Evolutionary conservation across 2,888 invertebrate species (phyloP).

Genomic region (Ichneumon xanthorius): DNA sequence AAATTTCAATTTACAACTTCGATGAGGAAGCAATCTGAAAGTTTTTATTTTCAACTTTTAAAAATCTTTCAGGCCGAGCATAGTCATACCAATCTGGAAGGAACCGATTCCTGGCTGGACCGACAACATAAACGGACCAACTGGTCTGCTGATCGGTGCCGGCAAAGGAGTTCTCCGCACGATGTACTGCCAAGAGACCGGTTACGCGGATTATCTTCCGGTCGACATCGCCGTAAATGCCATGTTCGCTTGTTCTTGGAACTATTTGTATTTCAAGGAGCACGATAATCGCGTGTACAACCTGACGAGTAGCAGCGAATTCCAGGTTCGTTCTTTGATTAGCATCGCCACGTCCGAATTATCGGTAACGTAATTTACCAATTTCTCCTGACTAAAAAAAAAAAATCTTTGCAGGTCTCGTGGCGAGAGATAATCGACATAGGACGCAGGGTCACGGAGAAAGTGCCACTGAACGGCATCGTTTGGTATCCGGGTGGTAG

Average conservation of each 20-base stretch:
- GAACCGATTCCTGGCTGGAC: conserved; percentile 96
- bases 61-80: conserved; percentile 78
- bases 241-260: conserved; percentile 89
- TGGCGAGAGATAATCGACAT: conserved; percentile 96
- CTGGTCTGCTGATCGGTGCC: conserved; percentile 92
- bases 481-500: conserved; percentile 95
- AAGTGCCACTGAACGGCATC: conserved; percentile 94
- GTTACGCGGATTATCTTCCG: conserved; percentile 92
- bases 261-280: conserved; percentile 87
- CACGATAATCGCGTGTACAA: conserved; percentile 88
- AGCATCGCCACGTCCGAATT: neutral
- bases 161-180: conserved; percentile 96
- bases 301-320: conserved; percentile 92
- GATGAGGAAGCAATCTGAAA: too few relatives aligned
- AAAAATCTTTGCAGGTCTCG: conserved; percentile 85
- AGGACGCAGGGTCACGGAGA: conserved; percentile 91
- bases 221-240: conserved; percentile 94
- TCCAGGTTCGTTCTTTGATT: conserved; percentile 86
- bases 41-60: neutral
- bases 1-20: too few relatives aligned
- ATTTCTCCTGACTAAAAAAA: neutral
- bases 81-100: conserved; percentile 94
- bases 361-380: neutral
- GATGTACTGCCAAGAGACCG: conserved; percentile 93
- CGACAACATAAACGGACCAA: conserved; percentile 97